Percentiles rank a stretch among this genome's conserved stretches.
Conservation (phyloP, 2,888 invertebrate species). For the Synergus itoensis region DNA sequence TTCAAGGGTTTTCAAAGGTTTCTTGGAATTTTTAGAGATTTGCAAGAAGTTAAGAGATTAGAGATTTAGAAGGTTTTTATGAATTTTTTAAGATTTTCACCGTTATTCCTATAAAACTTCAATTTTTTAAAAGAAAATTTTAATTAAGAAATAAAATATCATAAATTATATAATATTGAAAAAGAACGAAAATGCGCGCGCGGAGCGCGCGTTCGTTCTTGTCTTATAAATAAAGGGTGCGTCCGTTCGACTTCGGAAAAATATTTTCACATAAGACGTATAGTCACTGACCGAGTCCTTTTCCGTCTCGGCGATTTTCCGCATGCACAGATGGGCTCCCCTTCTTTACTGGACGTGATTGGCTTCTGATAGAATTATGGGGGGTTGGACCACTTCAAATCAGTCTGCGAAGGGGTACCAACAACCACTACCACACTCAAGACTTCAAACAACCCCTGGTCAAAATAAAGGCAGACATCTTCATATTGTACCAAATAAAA, state of each 20-base stretch:
- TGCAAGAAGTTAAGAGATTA: too few species aligned
- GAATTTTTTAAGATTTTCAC: too few species aligned
- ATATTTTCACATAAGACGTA: conserved; percentile 20
- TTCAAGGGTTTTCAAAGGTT: too few species aligned
- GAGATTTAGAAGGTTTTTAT: too few species aligned
- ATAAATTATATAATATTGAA: too few species aligned
- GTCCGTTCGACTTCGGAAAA: conserved; percentile 39
- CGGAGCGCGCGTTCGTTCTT: too few species aligned
- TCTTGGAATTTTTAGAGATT: too few species aligned
- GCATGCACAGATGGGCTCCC: conserved; percentile 66
- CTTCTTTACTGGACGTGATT: conserved; percentile 73
- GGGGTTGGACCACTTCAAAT: conserved; percentile 63
- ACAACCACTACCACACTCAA: conserved; percentile 22
- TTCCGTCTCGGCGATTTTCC: conserved; percentile 69
- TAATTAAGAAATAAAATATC: too few species aligned
- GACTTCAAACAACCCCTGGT: conserved; percentile 63
- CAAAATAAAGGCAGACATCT: conserved; percentile 69
- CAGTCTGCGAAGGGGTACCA: conserved; percentile 25
- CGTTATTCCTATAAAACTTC: too few species aligned
- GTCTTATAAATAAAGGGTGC: conserved; percentile 13
- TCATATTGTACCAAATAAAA: conserved; percentile 63
- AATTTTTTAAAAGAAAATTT: too few species aligned
- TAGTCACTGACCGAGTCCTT: conserved; percentile 46
- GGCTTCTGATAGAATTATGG: conserved; percentile 77
- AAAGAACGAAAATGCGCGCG: too few species aligned